Evolutionary conservation across 2,797 vertebrate genomes (phyloP).

Genomic region (Peromyscus melanophrys): DNA sequence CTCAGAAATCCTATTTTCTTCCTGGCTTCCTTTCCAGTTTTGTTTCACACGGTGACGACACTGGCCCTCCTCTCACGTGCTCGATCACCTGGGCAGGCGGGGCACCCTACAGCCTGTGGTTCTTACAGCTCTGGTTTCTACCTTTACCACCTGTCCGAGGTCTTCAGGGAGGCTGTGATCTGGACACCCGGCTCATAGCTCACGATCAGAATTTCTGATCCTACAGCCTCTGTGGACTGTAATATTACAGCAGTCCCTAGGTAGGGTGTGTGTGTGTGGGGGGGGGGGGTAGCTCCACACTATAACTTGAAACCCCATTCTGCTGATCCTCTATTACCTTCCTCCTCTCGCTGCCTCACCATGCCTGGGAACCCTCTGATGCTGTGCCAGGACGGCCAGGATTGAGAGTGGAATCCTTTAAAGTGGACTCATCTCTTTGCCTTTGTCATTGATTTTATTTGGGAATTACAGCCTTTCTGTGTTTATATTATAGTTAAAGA

Average conservation of each 20-base stretch:
- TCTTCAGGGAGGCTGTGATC: neutral
- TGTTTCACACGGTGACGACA: slow-evolving; percentile 8
- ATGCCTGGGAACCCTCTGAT: neutral
- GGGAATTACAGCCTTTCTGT: slow-evolving; percentile 11
- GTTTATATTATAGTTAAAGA: slow-evolving; percentile 24
- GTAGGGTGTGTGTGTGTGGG: too few relatives aligned
- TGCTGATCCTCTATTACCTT: neutral
- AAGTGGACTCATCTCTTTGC: neutral
- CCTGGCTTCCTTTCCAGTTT: neutral
- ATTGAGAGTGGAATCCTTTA: neutral
- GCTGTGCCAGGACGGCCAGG: neutral
- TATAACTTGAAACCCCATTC: neutral
- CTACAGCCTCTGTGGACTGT: neutral
- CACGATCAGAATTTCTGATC: neutral
- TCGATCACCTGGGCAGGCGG: neutral
- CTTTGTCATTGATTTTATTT: slow-evolving; percentile 23
- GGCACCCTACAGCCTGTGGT: neutral
- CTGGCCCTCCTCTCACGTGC: neutral
- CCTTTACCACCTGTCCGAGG: neutral
- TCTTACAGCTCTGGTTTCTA: neutral
- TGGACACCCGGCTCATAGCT: neutral
- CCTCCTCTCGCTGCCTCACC: neutral
- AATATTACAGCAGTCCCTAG: neutral
- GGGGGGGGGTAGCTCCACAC: neutral
- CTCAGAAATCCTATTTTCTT: slow-evolving; percentile 55